Evolutionary conservation across 2,797 vertebrate genomes (phyloP).

Genomic region (Notolepis coatsorum): DNA sequence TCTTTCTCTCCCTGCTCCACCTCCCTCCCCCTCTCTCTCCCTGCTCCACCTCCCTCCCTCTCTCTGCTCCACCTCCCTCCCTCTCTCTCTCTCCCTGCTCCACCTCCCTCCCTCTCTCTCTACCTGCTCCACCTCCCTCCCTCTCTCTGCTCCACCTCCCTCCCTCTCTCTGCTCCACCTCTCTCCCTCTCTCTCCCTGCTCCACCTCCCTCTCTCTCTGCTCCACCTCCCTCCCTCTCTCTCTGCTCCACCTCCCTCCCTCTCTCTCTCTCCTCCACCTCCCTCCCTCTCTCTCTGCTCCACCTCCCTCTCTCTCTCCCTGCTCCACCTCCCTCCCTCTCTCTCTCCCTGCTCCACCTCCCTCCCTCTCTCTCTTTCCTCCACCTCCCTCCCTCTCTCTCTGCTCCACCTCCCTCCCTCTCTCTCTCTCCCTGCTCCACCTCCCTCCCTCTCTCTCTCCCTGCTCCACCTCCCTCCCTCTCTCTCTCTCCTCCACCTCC

Average conservation of each 20-base stretch:
- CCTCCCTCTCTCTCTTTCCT: background rate
- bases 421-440: constrained; percentile 31
- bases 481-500: constrained; percentile 9
- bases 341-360: constrained; percentile 29
- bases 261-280: constrained; percentile 30
- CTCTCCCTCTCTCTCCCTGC: constrained; percentile 32
- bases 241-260: constrained; percentile 66
- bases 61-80: too few species aligned
- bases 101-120: constrained; percentile 60
- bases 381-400: constrained; percentile 26
- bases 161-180: too few species aligned
- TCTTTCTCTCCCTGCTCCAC: too few species aligned
- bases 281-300: background rate
- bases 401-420: constrained; percentile 69
- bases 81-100: constrained; percentile 58
- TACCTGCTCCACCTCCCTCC: constrained; percentile 2
- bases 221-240: too few species aligned
- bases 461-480: constrained; percentile 1
- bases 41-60: constrained; percentile 15
- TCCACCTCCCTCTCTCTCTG: constrained; percentile 12
- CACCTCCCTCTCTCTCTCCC: constrained; percentile 10
- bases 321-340: too few species aligned
- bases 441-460: background rate
- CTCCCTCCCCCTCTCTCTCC: too few species aligned
- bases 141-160: background rate